Conservation (phyloP, 2,888 invertebrate species). For the Drosophila planitibia region DNA sequence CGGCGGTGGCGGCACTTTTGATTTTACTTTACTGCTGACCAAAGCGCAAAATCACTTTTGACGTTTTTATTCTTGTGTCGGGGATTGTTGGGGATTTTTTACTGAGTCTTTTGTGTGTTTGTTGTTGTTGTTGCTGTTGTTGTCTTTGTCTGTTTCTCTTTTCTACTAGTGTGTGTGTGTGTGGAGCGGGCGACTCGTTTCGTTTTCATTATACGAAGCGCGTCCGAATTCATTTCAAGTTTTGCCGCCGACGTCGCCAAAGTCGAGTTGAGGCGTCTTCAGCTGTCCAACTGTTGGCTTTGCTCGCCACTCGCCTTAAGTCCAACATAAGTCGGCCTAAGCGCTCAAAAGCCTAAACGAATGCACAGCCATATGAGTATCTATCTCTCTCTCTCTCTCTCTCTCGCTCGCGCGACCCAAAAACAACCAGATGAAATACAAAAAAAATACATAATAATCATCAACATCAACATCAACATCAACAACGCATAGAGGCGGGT, state of each 20-base stretch:
- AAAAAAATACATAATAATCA: conserved; percentile 74
- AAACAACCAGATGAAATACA: conserved; percentile 21
- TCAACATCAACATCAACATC: conserved; percentile 53
- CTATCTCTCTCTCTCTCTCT: background rate
- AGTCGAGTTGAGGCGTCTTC: conserved; percentile 68
- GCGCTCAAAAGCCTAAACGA: conserved; percentile 80
- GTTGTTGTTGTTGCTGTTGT: conserved; percentile 10
- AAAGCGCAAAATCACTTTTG: conserved; percentile 82
- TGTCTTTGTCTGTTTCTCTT: conserved; percentile 16
- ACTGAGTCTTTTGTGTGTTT: background rate
- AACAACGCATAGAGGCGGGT: conserved; percentile 30
- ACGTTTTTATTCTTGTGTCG: conserved; percentile 80
- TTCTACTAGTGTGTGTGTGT: conserved; percentile 16
- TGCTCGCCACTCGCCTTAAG: conserved; percentile 74
- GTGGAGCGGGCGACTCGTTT: conserved; percentile 74
- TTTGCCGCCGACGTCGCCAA: conserved; percentile 65
- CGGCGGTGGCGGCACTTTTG: conserved; percentile 64
- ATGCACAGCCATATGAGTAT: conserved; percentile 60
- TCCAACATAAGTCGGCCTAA: conserved; percentile 77
- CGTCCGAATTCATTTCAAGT: conserved; percentile 77
- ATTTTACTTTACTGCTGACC: conserved; percentile 71
- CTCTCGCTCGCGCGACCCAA: conserved; percentile 12
- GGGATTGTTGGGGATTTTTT: conserved; percentile 38
- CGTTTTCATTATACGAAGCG: conserved; percentile 80
- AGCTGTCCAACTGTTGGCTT: conserved; percentile 76